phyloP scores from a whole-genome alignment of 2,888 invertebrate genomes.

The Ennomos fuscantarius region DNA sequence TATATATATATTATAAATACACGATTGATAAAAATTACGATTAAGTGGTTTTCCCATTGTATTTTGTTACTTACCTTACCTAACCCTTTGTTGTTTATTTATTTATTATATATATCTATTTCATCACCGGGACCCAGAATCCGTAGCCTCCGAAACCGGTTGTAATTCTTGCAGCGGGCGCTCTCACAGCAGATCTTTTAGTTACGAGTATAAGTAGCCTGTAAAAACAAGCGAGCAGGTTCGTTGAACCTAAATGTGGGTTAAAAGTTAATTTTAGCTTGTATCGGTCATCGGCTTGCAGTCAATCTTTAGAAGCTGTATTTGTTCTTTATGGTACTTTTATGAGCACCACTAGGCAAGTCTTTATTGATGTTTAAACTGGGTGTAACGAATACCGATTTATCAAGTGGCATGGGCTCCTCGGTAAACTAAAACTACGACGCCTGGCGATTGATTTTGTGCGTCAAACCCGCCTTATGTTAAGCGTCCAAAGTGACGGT shows the following conservation, averaged over 20 bases:
- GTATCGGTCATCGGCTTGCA: slow-evolving; percentile 39
- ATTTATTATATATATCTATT: too few species aligned
- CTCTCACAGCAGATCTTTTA: slow-evolving; percentile 25
- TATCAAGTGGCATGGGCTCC: slow-evolving; percentile 15
- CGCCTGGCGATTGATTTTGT: too few species aligned
- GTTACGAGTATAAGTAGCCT: slow-evolving; percentile 28
- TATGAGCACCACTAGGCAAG: slow-evolving; percentile 7
- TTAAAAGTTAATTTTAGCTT: slow-evolving; percentile 50
- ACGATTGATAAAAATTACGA: too few species aligned
- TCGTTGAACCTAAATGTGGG: slow-evolving; percentile 49
- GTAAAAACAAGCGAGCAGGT: slow-evolving; percentile 34
- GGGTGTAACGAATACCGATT: slow-evolving; percentile 13
- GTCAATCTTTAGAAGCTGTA: slow-evolving; percentile 33
- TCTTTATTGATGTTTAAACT: slow-evolving; percentile 11
- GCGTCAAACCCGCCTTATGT: too few species aligned
- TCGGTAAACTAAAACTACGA: too few species aligned
- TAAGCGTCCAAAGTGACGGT: too few species aligned
- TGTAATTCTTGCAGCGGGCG: neutral
- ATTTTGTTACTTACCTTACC: too few species aligned
- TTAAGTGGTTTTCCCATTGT: too few species aligned
- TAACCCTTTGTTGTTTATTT: too few species aligned
- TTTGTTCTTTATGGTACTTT: slow-evolving; percentile 27
- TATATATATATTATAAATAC: too few species aligned
- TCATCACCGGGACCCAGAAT: neutral
- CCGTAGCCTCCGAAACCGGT: slow-evolving; percentile 10